These are phyloP conservation scores for Seriola aureovittata DNA, from an alignment of 2,113 vertebrate species.

Conservation along the genomic window DNA sequence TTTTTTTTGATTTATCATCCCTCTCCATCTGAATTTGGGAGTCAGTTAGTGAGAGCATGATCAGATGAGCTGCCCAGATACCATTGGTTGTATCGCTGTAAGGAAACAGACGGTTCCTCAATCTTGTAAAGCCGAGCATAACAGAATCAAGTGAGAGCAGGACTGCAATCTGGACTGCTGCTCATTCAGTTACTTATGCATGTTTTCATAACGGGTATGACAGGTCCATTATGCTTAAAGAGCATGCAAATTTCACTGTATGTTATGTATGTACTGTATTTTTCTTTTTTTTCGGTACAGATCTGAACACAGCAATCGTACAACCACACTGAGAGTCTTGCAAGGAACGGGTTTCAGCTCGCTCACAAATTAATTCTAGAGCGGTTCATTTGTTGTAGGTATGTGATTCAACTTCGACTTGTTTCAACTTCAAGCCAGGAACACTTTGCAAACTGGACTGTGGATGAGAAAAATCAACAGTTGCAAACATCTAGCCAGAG, in stretches of 20 bases:
- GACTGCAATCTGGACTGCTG: background rate
- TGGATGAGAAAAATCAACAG: background rate
- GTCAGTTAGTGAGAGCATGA: slow-evolving; percentile 3
- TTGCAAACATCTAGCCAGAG: background rate
- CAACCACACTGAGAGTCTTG: background rate
- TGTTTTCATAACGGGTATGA: background rate
- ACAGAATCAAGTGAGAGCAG: slow-evolving; percentile 20
- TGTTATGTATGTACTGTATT: background rate
- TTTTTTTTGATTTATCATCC: background rate
- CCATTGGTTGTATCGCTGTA: background rate
- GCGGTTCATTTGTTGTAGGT: no score
- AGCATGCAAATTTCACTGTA: background rate
- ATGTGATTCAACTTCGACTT: background rate
- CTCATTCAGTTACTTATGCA: background rate
- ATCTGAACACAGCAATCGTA: background rate
- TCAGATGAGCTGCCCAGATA: slow-evolving; percentile 24
- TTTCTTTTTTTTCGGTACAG: background rate
- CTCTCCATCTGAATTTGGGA: background rate
- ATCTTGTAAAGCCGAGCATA: slow-evolving; percentile 13
- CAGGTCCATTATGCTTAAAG: background rate
- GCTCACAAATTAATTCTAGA: background rate
- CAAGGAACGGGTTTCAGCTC: no score
- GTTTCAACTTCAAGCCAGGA: background rate
- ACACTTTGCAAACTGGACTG: no score
- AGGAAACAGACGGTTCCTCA: slow-evolving; percentile 29